Evolutionary conservation across 2,113 vertebrate genomes (phyloP).

Genomic region (Micronycteris hirsuta): DNA sequence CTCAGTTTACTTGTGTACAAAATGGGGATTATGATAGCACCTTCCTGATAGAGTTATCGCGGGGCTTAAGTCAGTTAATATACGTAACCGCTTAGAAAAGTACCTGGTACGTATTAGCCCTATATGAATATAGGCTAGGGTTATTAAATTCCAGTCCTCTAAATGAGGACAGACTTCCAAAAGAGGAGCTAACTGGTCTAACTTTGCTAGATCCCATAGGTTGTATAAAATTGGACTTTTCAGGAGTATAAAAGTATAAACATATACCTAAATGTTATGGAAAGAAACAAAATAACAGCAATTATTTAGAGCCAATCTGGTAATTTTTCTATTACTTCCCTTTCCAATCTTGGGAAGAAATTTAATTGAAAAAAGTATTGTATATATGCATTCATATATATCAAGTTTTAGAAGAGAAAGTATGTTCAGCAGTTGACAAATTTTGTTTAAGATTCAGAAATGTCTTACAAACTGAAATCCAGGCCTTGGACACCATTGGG

Average conservation of each 20-base stretch:
- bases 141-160: neutral
- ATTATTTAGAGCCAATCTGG: neutral
- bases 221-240: neutral
- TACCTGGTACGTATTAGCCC: neutral
- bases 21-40: neutral
- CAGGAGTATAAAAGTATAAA: neutral
- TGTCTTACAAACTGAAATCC: neutral
- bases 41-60: neutral
- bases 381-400: neutral
- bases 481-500: neutral
- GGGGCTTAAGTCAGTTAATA: neutral
- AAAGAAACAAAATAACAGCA: neutral
- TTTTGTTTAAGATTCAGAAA: constrained; percentile 16
- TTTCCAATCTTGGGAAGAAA: neutral
- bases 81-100: neutral
- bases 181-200: neutral
- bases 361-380: neutral
- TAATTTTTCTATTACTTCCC: neutral
- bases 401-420: neutral
- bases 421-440: neutral
- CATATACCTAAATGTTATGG: neutral
- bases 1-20: neutral
- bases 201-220: neutral
- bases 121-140: neutral
- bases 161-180: neutral